Evolutionary conservation across 1,140 invertebrate genomes (phyloP), one percentile per base, ranked within the genome.

Genomic region (Bombus turneri): DNA sequence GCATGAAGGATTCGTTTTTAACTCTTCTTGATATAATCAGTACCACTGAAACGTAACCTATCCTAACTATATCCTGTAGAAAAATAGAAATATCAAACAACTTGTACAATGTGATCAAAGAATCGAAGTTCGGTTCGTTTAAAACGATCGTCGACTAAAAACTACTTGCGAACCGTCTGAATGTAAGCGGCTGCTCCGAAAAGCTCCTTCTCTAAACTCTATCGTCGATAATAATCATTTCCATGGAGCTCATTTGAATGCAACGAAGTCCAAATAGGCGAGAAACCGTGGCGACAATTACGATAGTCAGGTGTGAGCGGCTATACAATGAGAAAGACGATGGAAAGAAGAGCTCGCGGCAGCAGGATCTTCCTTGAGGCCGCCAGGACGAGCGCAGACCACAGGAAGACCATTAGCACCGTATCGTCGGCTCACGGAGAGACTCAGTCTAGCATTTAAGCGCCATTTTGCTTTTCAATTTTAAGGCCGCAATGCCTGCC

Each of bases 391-490:
- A 37, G 68, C 43, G 28, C 57, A 39, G 79, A 47, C 77, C 74
- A 34, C 82, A 69, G 74, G 82, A 78, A 87, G 39, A n/a, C 82
- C 86, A 87, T 87, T 87, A 87, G 86, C 59, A 84, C 59, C 74
- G 81, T 79, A 64, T 85, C 81, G 39, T 74, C 71, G 75, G 47
- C 41, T 62, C 39, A 6, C 59, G 43, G 41, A 47, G 80, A 79
- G 85, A 31, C 71, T 47, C 66, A 62, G 37, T 72, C 71, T 83
- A 83, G 71, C 85, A 77, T 81, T 78, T 87, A 84, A 87, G 77
- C 75, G 81, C 76, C 85, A 83, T 86, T 88, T 83, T 77, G 79
- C 81, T 86, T 86, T 83, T 88, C 80, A 88, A 86, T 88, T 80
- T 80, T 69, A 62, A 68, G 22, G 25, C 86, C 68, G 53, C 57